Evolutionary conservation across 2,797 vertebrate species (phyloP).

Genomic region (Acridotheres tristis): DNA sequence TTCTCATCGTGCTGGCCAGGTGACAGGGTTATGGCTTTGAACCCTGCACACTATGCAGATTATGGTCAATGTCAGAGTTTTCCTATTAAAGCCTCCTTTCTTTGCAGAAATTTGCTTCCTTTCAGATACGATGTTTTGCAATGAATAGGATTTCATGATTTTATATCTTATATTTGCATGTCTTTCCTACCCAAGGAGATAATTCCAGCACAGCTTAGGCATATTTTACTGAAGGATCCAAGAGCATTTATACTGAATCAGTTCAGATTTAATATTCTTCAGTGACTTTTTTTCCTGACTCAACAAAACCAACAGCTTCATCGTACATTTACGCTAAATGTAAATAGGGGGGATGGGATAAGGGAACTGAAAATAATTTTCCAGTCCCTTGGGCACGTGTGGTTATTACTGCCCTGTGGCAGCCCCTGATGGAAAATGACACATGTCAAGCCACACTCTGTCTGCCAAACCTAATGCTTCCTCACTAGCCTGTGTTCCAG

Average conservation of each 20-base stretch:
- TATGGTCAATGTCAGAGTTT: not conserved
- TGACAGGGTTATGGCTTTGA: not conserved
- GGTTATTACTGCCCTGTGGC: constrained; percentile 24
- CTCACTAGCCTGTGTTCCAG: not conserved
- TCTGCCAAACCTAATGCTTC: not conserved
- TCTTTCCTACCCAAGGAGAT: not conserved
- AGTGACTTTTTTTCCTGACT: not conserved
- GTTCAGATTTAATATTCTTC: not conserved
- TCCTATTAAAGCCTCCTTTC: not conserved
- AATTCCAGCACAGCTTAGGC: not conserved
- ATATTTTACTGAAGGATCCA: not conserved
- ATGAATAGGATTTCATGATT: not conserved
- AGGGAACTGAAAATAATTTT: not conserved
- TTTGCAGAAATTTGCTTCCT: not conserved
- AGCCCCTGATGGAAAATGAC: constrained; percentile 53
- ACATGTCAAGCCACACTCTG: not conserved
- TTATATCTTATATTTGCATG: not conserved
- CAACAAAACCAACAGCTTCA: not conserved
- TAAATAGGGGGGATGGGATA: accelerated
- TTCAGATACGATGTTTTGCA: not conserved
- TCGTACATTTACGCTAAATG: not conserved
- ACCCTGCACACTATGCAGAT: not conserved
- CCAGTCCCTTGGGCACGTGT: not conserved
- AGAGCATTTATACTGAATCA: not conserved
- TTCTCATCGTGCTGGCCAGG: not conserved